Percentiles rank a stretch among this genome's conserved stretches.
phyloP scores from a whole-genome alignment of 2,888 invertebrate species.

The Amblyjoppa fuscipennis region DNA sequence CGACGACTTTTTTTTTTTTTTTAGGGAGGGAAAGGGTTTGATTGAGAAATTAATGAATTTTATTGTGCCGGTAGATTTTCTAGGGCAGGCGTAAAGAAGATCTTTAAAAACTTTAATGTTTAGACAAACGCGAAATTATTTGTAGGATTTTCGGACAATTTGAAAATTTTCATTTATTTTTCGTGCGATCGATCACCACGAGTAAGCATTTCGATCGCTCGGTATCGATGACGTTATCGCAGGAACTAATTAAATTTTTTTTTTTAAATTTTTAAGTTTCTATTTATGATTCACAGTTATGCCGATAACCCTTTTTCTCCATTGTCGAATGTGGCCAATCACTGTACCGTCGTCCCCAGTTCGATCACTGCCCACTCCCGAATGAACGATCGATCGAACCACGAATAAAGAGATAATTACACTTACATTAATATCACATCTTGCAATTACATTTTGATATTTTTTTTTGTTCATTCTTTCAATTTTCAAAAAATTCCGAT shows the following conservation, averaged over 20 bases:
- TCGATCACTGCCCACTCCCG: too few relatives aligned
- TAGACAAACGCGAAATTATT: too few relatives aligned
- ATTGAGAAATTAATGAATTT: too few relatives aligned
- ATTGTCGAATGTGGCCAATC: neutral
- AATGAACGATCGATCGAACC: neutral
- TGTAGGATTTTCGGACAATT: too few relatives aligned
- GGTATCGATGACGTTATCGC: too few relatives aligned
- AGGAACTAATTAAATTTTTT: neutral
- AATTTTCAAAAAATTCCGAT: neutral
- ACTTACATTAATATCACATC: too few relatives aligned
- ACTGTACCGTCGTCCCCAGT: neutral
- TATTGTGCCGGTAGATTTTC: too few relatives aligned
- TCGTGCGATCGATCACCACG: too few relatives aligned
- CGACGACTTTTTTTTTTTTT: too few relatives aligned
- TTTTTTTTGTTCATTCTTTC: neutral
- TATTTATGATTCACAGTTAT: neutral
- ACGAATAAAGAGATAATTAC: neutral
- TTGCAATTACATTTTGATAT: neutral
- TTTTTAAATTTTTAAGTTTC: neutral
- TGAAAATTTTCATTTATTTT: neutral
- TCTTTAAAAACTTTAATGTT: too few relatives aligned
- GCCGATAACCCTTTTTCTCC: neutral
- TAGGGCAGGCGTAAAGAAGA: too few relatives aligned
- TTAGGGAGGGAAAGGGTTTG: too few relatives aligned
- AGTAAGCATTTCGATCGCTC: neutral